Base-by-base conservation (phyloP, 2,888 invertebrate species). In the Leucophenga montana region DNA sequence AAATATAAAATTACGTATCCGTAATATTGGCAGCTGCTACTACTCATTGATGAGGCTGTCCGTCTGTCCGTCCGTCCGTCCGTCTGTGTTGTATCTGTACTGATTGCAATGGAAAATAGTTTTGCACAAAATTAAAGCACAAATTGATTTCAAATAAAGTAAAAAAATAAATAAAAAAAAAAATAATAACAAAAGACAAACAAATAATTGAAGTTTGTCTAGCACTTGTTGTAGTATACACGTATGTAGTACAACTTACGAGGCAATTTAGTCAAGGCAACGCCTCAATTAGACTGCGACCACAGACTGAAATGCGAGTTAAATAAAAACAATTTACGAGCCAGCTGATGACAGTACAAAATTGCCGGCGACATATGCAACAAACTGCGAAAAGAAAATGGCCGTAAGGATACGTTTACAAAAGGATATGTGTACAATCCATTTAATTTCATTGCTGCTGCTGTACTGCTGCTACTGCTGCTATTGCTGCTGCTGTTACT, bases 301-400 rank as follows among this genome's bases (percentile, higher is more conserved):
- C 50, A 64, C 18, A 62, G 61, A 61, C 22, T 18, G 39, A 46
- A 62, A 39, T 39, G 39, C 39, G 14, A 62, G 70, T 74, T 70
- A 75, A 74, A 67, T 71, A 74, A 66, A 73, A 75, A 73, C 70
- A 70, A 74, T 70, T 74, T 75, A 68, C 54, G 54, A 44, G 57
- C 64, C 66, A 64, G 54, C 54, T 70, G 68, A 66, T 57, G 46
- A 22, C 9, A 27, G 62, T 33, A 44, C 72, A 77, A 79, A 64
- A 80, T 80, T 77, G 79, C 74, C 71, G 73, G 70, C 77, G 77
- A 78, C 80, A 78, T 79, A 77, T 79, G 79, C 72, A 68, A 73
- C 76, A 78, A 72, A 74, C 69, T 69, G 59, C 67, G 64, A 44
- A 64, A 18, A 64, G 44, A 44, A 22, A 20, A 44, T n/a, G 27